Evolutionary conservation across 2,888 invertebrate genomes (phyloP).

Genomic region (Andrena bicolor): DNA sequence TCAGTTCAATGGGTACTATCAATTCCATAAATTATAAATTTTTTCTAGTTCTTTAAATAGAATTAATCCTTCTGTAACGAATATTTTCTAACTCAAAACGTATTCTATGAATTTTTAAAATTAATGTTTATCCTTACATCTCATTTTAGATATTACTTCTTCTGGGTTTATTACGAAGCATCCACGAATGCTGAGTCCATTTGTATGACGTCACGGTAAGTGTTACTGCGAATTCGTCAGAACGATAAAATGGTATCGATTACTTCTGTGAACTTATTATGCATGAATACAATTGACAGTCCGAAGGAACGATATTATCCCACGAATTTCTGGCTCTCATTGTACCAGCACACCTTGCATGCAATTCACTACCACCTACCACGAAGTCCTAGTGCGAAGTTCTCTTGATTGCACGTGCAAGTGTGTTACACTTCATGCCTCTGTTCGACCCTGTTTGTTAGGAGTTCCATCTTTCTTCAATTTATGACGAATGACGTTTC

Average conservation of each 20-base stretch:
- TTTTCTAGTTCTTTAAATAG: too few relatives aligned
- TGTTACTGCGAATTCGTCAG: background rate
- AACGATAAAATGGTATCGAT: background rate
- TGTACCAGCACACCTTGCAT: constrained; percentile 43
- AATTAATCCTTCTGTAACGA: too few relatives aligned
- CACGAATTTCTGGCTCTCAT: constrained; percentile 59
- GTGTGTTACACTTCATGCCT: constrained; percentile 37
- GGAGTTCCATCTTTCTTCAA: constrained; percentile 48
- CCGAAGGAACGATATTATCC: constrained; percentile 74
- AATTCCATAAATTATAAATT: too few relatives aligned
- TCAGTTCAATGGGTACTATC: too few relatives aligned
- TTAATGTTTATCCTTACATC: too few relatives aligned
- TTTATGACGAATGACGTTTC: constrained; percentile 39
- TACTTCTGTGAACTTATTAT: constrained; percentile 37
- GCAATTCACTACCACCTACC: constrained; percentile 56
- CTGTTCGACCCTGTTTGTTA: constrained; percentile 32
- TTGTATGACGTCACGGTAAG: constrained; percentile 7
- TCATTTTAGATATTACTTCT: too few relatives aligned
- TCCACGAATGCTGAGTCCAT: background rate
- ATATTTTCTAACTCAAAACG: too few relatives aligned
- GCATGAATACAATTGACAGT: constrained; percentile 41
- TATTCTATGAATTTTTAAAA: background rate
- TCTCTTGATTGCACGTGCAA: constrained; percentile 74
- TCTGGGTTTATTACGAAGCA: too few relatives aligned
- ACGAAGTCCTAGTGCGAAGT: constrained; percentile 60